A percentile compares a stretch with the other conserved stretches of the same genome.
Evolutionary conservation across 53 echinoderm and acorn worm genomes (phyloP).

Genomic region (Hippasteria phrygiana): DNA sequence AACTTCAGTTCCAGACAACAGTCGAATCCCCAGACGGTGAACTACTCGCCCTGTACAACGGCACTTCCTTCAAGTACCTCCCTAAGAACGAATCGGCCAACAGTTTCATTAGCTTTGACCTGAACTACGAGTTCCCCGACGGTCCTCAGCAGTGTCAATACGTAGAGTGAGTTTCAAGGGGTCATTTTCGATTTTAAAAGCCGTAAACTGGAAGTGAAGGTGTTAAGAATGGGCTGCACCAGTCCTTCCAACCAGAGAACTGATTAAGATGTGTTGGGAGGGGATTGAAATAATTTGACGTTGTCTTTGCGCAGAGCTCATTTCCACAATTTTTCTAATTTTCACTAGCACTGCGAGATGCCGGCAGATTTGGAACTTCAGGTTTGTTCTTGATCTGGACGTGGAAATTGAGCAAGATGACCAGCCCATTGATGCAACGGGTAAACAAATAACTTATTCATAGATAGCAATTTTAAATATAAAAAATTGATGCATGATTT

Average conservation of each 20-base stretch:
- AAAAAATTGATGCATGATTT: background rate
- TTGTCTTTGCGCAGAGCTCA: no score
- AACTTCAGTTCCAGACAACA: slow-evolving; percentile 75
- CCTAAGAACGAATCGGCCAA: background rate
- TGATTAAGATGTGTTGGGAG: no score
- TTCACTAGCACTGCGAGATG: slow-evolving; percentile 28
- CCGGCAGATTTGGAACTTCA: slow-evolving; percentile 75
- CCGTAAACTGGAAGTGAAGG: no score
- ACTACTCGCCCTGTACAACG: slow-evolving; percentile 57
- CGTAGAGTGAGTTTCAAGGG: slow-evolving; percentile 27
- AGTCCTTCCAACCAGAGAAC: no score
- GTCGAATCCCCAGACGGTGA: slow-evolving; percentile 73
- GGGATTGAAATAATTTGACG: no score
- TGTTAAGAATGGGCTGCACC: no score
- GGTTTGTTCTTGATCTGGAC: slow-evolving; percentile 70
- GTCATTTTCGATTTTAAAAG: no score
- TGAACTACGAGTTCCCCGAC: slow-evolving; percentile 38
- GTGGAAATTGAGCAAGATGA: slow-evolving; percentile 61
- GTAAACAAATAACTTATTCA: slow-evolving; percentile 13
- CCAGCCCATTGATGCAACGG: slow-evolving; percentile 81
- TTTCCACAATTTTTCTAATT: no score
- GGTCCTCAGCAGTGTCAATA: slow-evolving; percentile 58
- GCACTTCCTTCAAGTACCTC: slow-evolving; percentile 59
- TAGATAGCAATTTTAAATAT: background rate
- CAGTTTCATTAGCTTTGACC: slow-evolving; percentile 41